Percentiles rank a stretch among this genome's conserved stretches.
Evolutionary conservation across 2,113 vertebrate species (phyloP).

Genomic region (Colius striatus): DNA sequence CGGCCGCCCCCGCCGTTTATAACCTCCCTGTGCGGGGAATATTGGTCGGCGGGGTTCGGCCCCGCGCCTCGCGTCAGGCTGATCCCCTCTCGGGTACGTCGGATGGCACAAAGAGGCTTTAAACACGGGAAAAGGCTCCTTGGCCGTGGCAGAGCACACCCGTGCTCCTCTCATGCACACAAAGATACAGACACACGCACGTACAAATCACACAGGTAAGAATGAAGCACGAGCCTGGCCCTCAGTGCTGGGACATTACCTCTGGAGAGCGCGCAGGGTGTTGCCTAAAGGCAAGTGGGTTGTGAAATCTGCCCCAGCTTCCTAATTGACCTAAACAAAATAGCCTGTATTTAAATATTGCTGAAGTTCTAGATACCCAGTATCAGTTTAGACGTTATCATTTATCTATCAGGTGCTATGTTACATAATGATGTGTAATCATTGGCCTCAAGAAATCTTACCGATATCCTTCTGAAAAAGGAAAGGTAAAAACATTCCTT

Average conservation of each 20-base stretch:
- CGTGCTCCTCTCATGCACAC: neutral
- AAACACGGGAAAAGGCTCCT: neutral
- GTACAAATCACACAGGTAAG: neutral
- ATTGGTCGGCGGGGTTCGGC: too few relatives aligned
- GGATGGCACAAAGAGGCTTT: neutral
- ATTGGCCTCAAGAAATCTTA: neutral
- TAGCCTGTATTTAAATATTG: neutral
- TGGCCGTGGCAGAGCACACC: neutral
- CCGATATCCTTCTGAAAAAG: neutral
- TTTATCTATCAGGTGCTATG: neutral
- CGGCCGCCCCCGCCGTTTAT: too few relatives aligned
- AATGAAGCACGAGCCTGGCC: neutral
- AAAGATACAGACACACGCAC: accelerated
- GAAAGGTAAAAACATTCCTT: neutral
- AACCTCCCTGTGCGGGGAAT: too few relatives aligned
- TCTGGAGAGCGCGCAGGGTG: neutral
- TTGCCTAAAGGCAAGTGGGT: neutral
- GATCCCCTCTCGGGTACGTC: neutral
- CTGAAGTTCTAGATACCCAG: neutral
- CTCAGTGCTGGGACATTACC: neutral
- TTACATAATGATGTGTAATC: neutral
- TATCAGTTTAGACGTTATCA: neutral
- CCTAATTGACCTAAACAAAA: neutral
- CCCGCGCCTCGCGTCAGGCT: neutral
- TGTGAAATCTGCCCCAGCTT: conserved; percentile 14